Percentiles rank a stretch among this genome's conserved stretches.
Conservation (phyloP, 2,113 vertebrate genomes). For the Stegastes partitus region DNA sequence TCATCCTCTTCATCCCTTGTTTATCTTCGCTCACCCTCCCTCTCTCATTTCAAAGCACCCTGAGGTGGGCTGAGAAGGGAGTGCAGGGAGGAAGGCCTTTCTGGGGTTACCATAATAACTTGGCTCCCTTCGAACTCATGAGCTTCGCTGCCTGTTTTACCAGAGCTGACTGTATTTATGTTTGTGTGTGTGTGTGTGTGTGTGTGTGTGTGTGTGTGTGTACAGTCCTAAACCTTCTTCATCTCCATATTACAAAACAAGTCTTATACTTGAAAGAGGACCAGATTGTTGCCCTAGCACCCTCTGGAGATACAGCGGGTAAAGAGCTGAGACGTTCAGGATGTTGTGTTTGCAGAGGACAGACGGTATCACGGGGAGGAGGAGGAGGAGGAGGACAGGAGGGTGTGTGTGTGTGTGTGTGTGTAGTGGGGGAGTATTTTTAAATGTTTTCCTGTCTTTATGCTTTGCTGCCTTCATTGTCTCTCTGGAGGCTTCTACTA, state of each 20-base stretch:
- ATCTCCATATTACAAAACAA: conserved; percentile 39
- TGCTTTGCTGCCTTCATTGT: conserved; percentile 32
- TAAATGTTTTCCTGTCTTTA: conserved; percentile 30
- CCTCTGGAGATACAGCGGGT: conserved; percentile 58
- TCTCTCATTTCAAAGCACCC: conserved; percentile 79
- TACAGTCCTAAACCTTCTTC: conserved; percentile 30
- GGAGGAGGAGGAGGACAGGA: not conserved
- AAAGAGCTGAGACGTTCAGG: conserved; percentile 53
- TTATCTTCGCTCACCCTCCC: conserved; percentile 68
- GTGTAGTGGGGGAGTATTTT: conserved; percentile 1
- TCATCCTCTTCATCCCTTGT: conserved; percentile 66
- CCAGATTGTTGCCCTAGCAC: conserved; percentile 61
- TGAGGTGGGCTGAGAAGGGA: conserved; percentile 53
- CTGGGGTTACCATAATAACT: conserved; percentile 78
- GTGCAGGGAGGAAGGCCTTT: conserved; percentile 66
- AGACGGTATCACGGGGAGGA: conserved; percentile 23
- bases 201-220: conserved; percentile 20
- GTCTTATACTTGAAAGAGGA: conserved; percentile 66
- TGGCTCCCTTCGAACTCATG: conserved; percentile 43
- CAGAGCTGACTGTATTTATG: conserved; percentile 7
- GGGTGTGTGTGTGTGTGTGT: not conserved
- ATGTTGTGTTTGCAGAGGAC: conserved; percentile 66
- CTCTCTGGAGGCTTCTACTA: not conserved
- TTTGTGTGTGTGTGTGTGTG: conserved; percentile 8
- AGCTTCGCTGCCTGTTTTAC: conserved; percentile 57